Percentiles rank a stretch among this genome's conserved stretches.
Conservation (phyloP, 2,888 invertebrate species). For the Cerastis leucographa region DNA sequence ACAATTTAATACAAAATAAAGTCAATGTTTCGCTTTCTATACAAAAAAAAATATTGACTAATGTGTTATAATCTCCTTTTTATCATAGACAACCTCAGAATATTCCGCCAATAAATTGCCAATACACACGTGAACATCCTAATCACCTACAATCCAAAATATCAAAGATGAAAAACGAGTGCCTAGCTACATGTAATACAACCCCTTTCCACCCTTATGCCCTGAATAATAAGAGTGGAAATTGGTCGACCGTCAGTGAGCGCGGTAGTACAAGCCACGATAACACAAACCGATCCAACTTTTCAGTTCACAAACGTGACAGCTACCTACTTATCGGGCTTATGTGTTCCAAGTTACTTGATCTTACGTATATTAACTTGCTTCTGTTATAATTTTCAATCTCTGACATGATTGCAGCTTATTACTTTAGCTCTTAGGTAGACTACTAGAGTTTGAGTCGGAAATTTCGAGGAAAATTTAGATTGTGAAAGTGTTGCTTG, state of each 20-base stretch:
- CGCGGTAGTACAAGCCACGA: neutral
- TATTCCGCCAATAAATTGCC: neutral
- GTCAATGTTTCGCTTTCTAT: neutral
- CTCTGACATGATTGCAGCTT: constrained; percentile 17
- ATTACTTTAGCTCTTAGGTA: constrained; percentile 7
- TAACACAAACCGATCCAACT: constrained; percentile 37
- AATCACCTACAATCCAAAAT: neutral
- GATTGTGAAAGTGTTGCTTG: neutral
- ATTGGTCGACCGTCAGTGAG: no score
- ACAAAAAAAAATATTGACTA: neutral
- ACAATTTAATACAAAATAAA: no score
- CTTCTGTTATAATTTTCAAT: constrained; percentile 36
- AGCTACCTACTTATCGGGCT: constrained; percentile 27
- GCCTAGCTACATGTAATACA: neutral
- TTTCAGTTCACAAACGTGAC: constrained; percentile 38
- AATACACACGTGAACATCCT: neutral
- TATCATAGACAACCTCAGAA: neutral
- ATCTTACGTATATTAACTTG: constrained; percentile 26
- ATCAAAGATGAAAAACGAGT: neutral
- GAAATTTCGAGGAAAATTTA: constrained; percentile 7
- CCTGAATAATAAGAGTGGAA: no score
- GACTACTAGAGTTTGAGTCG: neutral
- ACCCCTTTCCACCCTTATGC: no score
- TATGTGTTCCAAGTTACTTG: constrained; percentile 35
- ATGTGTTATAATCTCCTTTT: neutral